Base-by-base conservation (phyloP, 2,113 vertebrate genomes). In the Saccopteryx leptura region DNA sequence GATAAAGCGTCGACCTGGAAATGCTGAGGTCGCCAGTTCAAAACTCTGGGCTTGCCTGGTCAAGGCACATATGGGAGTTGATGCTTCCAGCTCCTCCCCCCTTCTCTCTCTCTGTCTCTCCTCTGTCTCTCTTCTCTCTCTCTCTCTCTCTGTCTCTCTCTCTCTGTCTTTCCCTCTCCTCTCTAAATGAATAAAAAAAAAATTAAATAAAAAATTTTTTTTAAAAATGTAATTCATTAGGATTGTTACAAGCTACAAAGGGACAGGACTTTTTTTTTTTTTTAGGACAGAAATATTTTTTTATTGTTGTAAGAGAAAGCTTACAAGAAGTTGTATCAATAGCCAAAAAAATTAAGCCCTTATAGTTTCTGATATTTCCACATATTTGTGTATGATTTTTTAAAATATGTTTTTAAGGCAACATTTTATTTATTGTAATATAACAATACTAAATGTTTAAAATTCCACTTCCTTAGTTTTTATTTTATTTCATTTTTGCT, bases 401-500 rank as follows among this genome's bases (percentile, higher is more conserved):
- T 76, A 19, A 2, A 91, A 54, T 74, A 85, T 2, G 7, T 17
- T 87, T 90, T 80, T 63, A 90, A 72, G 48, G 14, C 46, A 91
- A 65, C 1, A 8, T 90, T 96, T 75, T 78, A 87, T 52, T 85
- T 90, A 58, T 48, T 48, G 17, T 80, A 84, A 68, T 88, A 80
- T 39, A 68, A 58, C n/a, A 69, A 83, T 14, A 61, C 18, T 46
- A 61, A 92, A 84, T 79, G 23, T 85, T 68, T 85, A 90, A 50
- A 89, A 74, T 79, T 56, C 11, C 0, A 54, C 28, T 8, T 88
- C 48, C 31, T 7, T 76, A 46, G n/a, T 21, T 91, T 95, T 68
- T 75, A 33, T 83, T 89, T 84, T 31, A 61, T 91, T 91, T 93
- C 28, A 76, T 31, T 58, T 61, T 26, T 93, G 39, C 31, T 63